Percentiles rank a stretch among this genome's conserved stretches.
Evolutionary conservation across 1,140 invertebrate genomes (phyloP).

Genomic region (Pentalonia nigronervosa): DNA sequence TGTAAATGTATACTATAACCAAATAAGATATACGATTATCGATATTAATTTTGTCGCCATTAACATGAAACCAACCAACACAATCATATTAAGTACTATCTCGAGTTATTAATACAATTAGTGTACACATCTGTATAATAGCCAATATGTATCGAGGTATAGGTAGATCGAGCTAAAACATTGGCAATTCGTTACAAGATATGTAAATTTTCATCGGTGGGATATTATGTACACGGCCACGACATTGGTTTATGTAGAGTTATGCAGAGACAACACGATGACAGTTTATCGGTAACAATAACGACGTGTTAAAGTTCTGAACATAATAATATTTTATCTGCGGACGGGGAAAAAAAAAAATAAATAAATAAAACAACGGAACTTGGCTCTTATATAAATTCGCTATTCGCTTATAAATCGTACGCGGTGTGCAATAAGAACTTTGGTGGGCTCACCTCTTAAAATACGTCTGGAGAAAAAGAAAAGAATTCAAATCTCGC

Average conservation of each 20-base stretch:
- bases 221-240: no score
- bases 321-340: background rate
- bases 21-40: no score
- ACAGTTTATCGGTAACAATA: slow-evolving; percentile 3
- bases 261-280: background rate
- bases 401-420: background rate
- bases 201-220: background rate
- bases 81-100: no score
- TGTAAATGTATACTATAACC: no score
- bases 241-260: background rate
- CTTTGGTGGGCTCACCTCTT: background rate
- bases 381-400: background rate
- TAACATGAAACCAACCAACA: no score
- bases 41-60: no score
- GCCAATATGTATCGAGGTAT: no score
- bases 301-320: background rate
- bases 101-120: no score
- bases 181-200: background rate
- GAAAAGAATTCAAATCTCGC: background rate
- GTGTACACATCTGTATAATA: no score
- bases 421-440: background rate
- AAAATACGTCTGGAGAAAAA: background rate
- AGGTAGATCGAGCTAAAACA: no score
- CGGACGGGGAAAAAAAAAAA: background rate
- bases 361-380: background rate